Percentiles rank a stretch among this genome's conserved stretches.
Conservation (phyloP, 1,140 invertebrate species). For the Aphaenogaster ashmeadi region DNA sequence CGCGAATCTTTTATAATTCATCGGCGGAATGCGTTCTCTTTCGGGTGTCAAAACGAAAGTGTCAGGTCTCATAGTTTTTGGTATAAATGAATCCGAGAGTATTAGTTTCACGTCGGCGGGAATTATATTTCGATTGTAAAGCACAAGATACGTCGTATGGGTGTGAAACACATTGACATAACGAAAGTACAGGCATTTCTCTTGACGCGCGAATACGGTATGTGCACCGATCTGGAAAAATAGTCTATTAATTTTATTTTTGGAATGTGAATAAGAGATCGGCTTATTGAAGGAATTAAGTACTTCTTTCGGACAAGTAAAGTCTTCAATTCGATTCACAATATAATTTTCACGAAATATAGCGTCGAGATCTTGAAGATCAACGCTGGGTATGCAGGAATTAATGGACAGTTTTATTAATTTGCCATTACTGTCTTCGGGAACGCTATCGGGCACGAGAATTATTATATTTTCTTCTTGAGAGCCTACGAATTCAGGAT, state of each 20-base stretch:
- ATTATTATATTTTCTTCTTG: slow-evolving; percentile 71
- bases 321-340: slow-evolving; percentile 74
- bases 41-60: slow-evolving; percentile 74
- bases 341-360: slow-evolving; percentile 81
- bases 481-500: slow-evolving; percentile 67
- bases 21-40: slow-evolving; percentile 70
- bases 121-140: slow-evolving; percentile 77
- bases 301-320: slow-evolving; percentile 76
- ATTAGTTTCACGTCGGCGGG: slow-evolving; percentile 72
- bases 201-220: slow-evolving; percentile 73
- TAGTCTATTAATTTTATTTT: neutral
- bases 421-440: slow-evolving; percentile 65
- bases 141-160: slow-evolving; percentile 68
- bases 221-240: slow-evolving; percentile 69
- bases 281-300: neutral
- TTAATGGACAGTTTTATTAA: slow-evolving; percentile 69
- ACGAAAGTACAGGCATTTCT: slow-evolving; percentile 78
- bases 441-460: slow-evolving; percentile 60
- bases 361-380: slow-evolving; percentile 76
- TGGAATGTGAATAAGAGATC: neutral
- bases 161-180: slow-evolving; percentile 70
- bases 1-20: slow-evolving; percentile 73
- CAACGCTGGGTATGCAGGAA: slow-evolving; percentile 73
- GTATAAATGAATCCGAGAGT: slow-evolving; percentile 40
- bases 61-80: slow-evolving; percentile 35